Base-by-base conservation (phyloP, 1,140 invertebrate genomes). In the Philotrypesis tridentata region DNA sequence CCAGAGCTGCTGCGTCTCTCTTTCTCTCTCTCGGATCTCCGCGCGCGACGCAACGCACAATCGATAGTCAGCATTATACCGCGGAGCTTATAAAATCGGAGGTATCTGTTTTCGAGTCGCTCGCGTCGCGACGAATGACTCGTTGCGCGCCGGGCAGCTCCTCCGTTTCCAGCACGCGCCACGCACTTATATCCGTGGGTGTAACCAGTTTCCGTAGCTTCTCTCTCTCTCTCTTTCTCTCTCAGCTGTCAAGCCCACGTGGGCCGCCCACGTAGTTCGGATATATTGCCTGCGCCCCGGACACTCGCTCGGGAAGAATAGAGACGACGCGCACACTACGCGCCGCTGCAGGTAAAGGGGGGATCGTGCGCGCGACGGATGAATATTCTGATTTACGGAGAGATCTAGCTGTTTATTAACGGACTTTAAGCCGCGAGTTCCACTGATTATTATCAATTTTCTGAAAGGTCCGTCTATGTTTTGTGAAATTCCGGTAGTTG, bases 201-300 rank as follows among this genome's bases (percentile, higher is more conserved):
- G 90, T 91, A 90, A 91, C 90, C 89, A 89, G 89, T 91, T 90
- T 87, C 88, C 85, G 89, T 90, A 84, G 88, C 89, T 86, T 80
- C 86, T 17, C 43, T 80, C 86, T 86, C 88, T 61, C 55, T 61
- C 55, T 37, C 33, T 37, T 9, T 80, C 86, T 17, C 43, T 80
- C 86, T 86, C 88, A 89, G 87, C 89, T 91, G 90, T 91, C 90
- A 91, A 90, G 80, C 91, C 90, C 90, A 91, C 91, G 91, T 91
- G 91, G 89, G 83, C 87, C 89, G 89, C 91, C 90, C 87, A 91
- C 90, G 87, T 86, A 14, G 71, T 33, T 43, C 84, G 86, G 86
- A 90, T 87, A 86, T 88, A 88, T 83, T 84, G 80, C 83, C 71
- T 9, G 67, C 76, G 79, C 29, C 61, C 80, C 82, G n/a, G n/a